Conservation (phyloP, 2,113 vertebrate genomes). For the Tupaia tana region DNA sequence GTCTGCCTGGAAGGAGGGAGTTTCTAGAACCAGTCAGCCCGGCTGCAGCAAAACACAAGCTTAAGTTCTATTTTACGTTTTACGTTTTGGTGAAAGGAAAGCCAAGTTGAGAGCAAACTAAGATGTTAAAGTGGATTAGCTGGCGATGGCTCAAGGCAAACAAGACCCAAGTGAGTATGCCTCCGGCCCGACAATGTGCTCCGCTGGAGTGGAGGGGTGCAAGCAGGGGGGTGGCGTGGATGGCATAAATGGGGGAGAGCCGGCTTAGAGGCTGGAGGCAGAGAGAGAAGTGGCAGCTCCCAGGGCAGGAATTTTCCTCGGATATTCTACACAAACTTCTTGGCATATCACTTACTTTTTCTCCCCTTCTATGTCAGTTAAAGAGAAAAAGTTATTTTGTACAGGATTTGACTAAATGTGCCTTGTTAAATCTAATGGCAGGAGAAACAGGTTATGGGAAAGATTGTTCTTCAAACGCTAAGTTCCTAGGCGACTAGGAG, state of each 20-base stretch:
- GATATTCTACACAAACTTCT: background rate
- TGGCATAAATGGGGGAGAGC: background rate
- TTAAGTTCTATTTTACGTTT: background rate
- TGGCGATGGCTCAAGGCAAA: slow-evolving; percentile 71
- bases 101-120: slow-evolving; percentile 68
- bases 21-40: slow-evolving; percentile 63
- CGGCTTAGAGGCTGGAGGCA: background rate
- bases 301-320: background rate
- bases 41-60: background rate
- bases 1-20: background rate
- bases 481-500: background rate
- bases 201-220: background rate
- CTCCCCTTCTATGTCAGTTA: background rate
- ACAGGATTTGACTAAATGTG: background rate
- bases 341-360: background rate
- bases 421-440: background rate
- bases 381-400: background rate
- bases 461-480: background rate
- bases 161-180: slow-evolving; percentile 75
- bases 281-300: background rate
- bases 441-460: background rate
- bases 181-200: accelerated
- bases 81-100: slow-evolving; percentile 64
- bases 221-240: background rate
- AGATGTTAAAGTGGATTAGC: slow-evolving; percentile 80